Evolutionary conservation across 2,113 vertebrate genomes (phyloP).

Genomic region (Dipodomys spectabilis): DNA sequence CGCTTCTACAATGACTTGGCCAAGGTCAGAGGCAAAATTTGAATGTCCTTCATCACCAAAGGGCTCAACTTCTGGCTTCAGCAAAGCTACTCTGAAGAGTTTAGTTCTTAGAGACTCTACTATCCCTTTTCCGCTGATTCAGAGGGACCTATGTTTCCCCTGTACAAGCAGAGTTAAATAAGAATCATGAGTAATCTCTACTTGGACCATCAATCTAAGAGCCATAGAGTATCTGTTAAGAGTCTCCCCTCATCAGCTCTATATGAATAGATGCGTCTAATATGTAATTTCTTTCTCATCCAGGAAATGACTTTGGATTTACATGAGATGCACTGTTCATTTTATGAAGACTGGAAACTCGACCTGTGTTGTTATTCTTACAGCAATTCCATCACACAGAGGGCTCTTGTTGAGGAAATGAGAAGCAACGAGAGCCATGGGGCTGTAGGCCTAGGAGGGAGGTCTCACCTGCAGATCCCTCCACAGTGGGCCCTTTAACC

Average conservation of each 20-base stretch:
- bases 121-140: neutral
- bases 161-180: neutral
- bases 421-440: conserved; percentile 69
- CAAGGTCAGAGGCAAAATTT: neutral
- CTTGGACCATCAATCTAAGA: neutral
- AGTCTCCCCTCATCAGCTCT: neutral
- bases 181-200: neutral
- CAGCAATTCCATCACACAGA: conserved; percentile 72
- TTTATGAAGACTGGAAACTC: conserved; percentile 7
- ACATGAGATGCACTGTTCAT: neutral
- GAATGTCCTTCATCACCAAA: neutral
- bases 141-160: neutral
- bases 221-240: neutral
- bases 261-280: neutral
- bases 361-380: conserved; percentile 41
- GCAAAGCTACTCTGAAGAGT: neutral
- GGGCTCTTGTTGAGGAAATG: conserved; percentile 71
- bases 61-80: neutral
- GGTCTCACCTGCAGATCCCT: conserved; percentile 87
- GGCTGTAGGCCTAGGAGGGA: conserved; percentile 75
- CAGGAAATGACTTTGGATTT: neutral
- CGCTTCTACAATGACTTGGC: neutral
- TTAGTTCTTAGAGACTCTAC: neutral
- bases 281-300: neutral
- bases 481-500: conserved; percentile 90